A percentile compares a stretch with the other conserved stretches of the same genome.
phyloP scores from a whole-genome alignment of 2,113 vertebrate species.

The Redunca redunca region DNA sequence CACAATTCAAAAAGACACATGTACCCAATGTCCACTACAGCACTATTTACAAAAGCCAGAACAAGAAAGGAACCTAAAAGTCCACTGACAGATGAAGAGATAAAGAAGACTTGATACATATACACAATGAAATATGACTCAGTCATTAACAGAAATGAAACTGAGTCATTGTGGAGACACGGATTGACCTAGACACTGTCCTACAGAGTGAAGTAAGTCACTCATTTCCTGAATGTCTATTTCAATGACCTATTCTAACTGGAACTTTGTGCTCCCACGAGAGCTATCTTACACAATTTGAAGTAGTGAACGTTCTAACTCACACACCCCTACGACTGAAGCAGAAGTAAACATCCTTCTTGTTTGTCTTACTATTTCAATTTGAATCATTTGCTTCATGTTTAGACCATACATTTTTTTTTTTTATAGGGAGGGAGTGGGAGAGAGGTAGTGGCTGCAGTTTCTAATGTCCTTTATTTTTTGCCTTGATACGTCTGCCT shows the following conservation, averaged over 20 bases:
- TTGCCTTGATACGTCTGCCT: not conserved
- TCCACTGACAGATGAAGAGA: not conserved
- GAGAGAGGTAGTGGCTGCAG: too few species aligned
- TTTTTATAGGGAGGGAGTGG: too few species aligned
- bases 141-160: not conserved
- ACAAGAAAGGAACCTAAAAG: not conserved
- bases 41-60: not conserved
- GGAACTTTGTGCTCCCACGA: not conserved
- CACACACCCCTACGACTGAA: not conserved
- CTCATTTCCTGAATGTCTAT: not conserved
- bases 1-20: not conserved
- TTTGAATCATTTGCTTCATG: not conserved
- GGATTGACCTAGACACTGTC: not conserved
- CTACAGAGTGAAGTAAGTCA: not conserved
- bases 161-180: not conserved
- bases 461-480: not conserved
- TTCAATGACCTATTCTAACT: not conserved
- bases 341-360: not conserved
- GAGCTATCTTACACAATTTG: not conserved
- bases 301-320: not conserved
- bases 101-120: not conserved
- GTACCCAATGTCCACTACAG: not conserved
- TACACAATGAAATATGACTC: not conserved
- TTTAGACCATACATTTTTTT: not conserved
- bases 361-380: not conserved